Base-by-base conservation (phyloP, 1,140 invertebrate genomes). In the Aphelenchoides avenae region DNA sequence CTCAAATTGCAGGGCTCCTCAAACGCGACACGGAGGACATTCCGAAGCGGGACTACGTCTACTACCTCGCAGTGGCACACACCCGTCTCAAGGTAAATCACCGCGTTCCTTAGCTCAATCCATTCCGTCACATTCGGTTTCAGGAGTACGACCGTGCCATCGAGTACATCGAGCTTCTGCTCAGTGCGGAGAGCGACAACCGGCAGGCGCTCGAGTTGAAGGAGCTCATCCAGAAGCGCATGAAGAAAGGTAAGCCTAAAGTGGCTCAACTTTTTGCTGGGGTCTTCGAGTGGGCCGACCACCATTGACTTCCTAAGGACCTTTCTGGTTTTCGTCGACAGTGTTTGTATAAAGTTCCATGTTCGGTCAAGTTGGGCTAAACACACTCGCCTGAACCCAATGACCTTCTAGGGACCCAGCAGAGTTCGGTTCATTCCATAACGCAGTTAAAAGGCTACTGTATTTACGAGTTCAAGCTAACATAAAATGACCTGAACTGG, bases 21-120 rank as follows among this genome's bases (percentile, higher is more conserved):
- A 87, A 86, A 66, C 84, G 84, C 62, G 84, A 84, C 52, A 83
- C 86, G 71, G 82, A 84, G 47, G 87, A 87, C 39, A 84, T 83
- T 20, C 81, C 81, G 27, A 87, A 86, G 74, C 80, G 91, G 58
- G 91, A 96, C 81, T 95, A 91, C 77, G 82, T 96, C 20, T 97
- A 89, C 80, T 95, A 92, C 79, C 82, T 96, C 76, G 87, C 90
- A 0, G 84, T 95, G 71, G 91, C 89, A 42, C 87, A 90, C 81
- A 87, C 89, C n/a, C 85, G 89, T 76, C 82, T 94, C 18, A 83
- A 81, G 70, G 82, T 82, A 4, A 5, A n/a, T n/a, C n/a, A n/a
- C n/a, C n/a, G n/a, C n/a, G n/a, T n/a, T n/a, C n/a, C n/a, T n/a
- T 15, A 30, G n/a, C 15, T 22, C 24, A 42, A 64, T 4, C 30